Evolutionary conservation across 2,797 vertebrate genomes (phyloP).

Genomic region (Crenuchus spilurus): DNA sequence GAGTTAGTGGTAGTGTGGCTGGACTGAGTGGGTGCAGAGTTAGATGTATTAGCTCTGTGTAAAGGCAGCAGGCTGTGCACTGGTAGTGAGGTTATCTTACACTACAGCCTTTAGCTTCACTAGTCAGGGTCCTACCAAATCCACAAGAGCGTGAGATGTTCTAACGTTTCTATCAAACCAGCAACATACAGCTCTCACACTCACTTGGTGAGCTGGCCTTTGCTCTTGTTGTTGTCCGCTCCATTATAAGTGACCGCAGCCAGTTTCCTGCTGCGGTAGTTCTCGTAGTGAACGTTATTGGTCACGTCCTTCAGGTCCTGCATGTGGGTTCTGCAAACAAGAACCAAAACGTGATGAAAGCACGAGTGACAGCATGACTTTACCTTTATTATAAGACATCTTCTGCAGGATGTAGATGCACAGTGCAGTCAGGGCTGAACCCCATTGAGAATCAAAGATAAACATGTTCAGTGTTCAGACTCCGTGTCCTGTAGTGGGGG

Average conservation of each 20-base stretch:
- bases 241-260: slow-evolving; percentile 94
- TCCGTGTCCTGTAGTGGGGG: too few relatives aligned
- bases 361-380: too few relatives aligned
- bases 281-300: slow-evolving; percentile 96
- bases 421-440: too few relatives aligned
- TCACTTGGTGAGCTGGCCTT: slow-evolving; percentile 94
- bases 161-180: too few relatives aligned
- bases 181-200: slow-evolving; percentile 52
- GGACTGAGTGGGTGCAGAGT: neutral
- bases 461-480: too few relatives aligned
- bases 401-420: too few relatives aligned
- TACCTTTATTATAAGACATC: too few relatives aligned
- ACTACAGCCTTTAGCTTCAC: neutral
- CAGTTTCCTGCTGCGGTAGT: slow-evolving; percentile 93
- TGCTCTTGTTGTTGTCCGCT: slow-evolving; percentile 91
- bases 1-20: too few relatives aligned
- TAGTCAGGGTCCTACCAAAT: too few relatives aligned
- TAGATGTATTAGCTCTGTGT: neutral
- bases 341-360: neutral
- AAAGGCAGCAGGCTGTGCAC: neutral
- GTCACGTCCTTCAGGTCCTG: slow-evolving; percentile 97
- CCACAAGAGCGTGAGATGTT: too few relatives aligned
- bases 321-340: slow-evolving; percentile 88
- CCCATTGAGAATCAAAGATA: too few relatives aligned
- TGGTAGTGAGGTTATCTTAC: neutral